Evolutionary conservation across 2,888 invertebrate species (phyloP), one percentile per base, ranked within the genome.

Genomic region (Rhamnusium bicolor): DNA sequence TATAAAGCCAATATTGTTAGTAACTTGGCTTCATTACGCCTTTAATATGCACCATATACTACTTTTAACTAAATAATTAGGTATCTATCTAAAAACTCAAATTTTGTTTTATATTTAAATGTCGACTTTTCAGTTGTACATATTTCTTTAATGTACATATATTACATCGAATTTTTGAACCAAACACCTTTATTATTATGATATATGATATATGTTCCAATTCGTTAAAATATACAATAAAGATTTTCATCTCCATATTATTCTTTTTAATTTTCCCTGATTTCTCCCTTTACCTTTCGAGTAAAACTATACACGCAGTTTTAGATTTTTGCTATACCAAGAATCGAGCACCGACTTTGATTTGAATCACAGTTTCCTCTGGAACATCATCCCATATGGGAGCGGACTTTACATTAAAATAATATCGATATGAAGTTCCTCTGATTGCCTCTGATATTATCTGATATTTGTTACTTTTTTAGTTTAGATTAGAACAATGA

Each of bases 161-260:
- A 73, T 58, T 67, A 75, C 80, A 80, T 80, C 80, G 80, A 80
- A 80, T 79, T 80, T 79, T 76, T 68, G 73, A 78, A 62, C 73
- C 67, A 74, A 74, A 68, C 62, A 63, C 51, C 49, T 60, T 60
- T 61, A 69, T 47, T 61, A 65, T 53, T 51, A 19, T 47, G 14
- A 32, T 56, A 51, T 66, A 74, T 67, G 32, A 74, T 76, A 73
- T 79, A 77, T 80, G 78, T 79, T 80, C 77, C 72, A 74, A 78
- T 79, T 77, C 80, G 77, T 80, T 79, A 75, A 71, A 63, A 71
- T 68, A 58, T 77, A 78, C 74, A 79, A 77, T 80, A 77, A 80
- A 80, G 76, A 74, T 80, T 80, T 80, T 79, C 79, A 80, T 80
- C 80, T 78, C 79, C 79, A 79, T 70, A 21, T 58, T 18, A n/a